Evolutionary conservation across 2,797 vertebrate species (phyloP), one percentile per base, ranked within the genome.

Genomic region (Tolypeutes matacus): DNA sequence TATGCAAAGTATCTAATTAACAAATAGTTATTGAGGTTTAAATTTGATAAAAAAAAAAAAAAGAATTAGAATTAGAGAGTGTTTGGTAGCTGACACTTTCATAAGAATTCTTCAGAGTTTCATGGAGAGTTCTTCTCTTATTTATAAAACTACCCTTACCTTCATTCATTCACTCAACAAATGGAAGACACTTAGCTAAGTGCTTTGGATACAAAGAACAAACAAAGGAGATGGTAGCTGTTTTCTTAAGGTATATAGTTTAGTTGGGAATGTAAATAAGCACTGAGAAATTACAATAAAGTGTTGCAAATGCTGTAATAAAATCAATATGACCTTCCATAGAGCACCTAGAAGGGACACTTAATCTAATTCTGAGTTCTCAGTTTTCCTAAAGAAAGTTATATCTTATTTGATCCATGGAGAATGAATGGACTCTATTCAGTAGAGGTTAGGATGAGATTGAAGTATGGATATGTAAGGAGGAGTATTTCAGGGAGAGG

Each of bases 11-110:
- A 93, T 75, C 76, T 77, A 69, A 53, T 86, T 94, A 84, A 87
- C 36, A 86, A 92, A 86, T 77, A 11, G 81, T 51, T 86, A 29
- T 65, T 77, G 27, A 80, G 49, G 2, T 93, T 90, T 36, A 90
- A 18, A 78, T 64, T 78, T 89, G n/a, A 78, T 56, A 81, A 84
- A 56, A 10, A 69, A 87, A 49, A 67, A n/a, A n/a, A n/a, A n/a
- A n/a, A n/a, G n/a, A n/a, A n/a, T n/a, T 81, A 80, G 31, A 89
- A 88, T 60, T 65, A 89, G 13, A 69, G 69, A 86, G 4, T 60
- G 7, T 14, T 5, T n/a, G 15, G 0, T n/a, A 58, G 20, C 17
- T 86, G 36, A n/a, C 11, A 73, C 13, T 51, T 93, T 91, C 14
- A 76, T 75, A 15, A 31, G 15, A 51, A 31, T 89, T 91, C 23